These are phyloP conservation scores for Myripristis jacobus DNA, from an alignment of 2,797 vertebrate species.

Conservation along the genomic window DNA sequence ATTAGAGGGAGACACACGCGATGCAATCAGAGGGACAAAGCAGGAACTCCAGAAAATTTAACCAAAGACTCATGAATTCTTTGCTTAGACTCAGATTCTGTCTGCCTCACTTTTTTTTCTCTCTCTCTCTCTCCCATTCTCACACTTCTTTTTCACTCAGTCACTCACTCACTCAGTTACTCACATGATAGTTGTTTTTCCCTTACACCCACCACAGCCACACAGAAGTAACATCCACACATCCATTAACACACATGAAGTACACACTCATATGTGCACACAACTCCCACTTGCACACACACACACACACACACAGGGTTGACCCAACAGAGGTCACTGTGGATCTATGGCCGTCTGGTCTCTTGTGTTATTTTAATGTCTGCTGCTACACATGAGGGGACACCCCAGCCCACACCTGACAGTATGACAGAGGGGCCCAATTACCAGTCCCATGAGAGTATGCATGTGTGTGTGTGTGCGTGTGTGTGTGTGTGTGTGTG, in stretches of 20 bases:
- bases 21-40: slow-evolving; percentile 64
- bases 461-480: slow-evolving; percentile 28
- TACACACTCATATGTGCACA: background rate
- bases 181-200: slow-evolving; percentile 1
- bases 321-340: slow-evolving; percentile 71
- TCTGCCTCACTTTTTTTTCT: slow-evolving; percentile 16
- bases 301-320: slow-evolving; percentile 27
- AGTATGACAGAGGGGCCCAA: slow-evolving; percentile 82
- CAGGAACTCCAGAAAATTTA: slow-evolving; percentile 63
- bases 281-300: slow-evolving; percentile 9
- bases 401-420: slow-evolving; percentile 79
- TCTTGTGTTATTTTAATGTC: slow-evolving; percentile 83
- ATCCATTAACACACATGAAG: background rate
- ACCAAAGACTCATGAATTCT: slow-evolving; percentile 50
- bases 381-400: slow-evolving; percentile 79
- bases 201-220: slow-evolving; percentile 14
- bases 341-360: slow-evolving; percentile 72
- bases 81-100: slow-evolving; percentile 47
- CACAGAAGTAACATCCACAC: background rate
- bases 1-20: slow-evolving; percentile 67
- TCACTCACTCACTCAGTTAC: background rate
- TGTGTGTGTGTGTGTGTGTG: slow-evolving; percentile 42
- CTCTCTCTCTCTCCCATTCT: slow-evolving; percentile 1
- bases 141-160: background rate
- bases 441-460: slow-evolving; percentile 71